Conservation (phyloP, 2,113 vertebrate species). For the Ahaetulla prasina region DNA sequence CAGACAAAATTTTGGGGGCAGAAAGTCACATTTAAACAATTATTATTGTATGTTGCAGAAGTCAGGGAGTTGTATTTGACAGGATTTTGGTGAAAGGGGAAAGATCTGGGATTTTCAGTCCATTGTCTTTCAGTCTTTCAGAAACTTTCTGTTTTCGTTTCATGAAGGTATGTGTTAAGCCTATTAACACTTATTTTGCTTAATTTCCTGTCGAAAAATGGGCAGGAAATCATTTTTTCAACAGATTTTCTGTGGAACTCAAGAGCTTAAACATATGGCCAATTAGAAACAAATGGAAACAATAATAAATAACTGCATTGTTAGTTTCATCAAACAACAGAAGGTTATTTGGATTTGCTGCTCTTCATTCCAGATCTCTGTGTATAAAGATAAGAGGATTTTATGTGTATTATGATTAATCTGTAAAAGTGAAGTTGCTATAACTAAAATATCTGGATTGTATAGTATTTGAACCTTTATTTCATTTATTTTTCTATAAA, state of each 20-base stretch:
- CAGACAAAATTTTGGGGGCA: background rate
- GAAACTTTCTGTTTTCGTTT: background rate
- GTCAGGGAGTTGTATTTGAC: background rate
- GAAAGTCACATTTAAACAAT: background rate
- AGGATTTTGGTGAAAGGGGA: background rate
- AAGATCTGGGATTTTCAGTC: background rate
- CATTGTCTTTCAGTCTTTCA: background rate
- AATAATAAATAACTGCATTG: background rate
- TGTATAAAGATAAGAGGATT: conserved; percentile 35
- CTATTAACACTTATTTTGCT: background rate
- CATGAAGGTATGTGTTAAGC: background rate
- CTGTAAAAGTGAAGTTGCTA: conserved; percentile 34
- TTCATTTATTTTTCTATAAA: conserved; percentile 35
- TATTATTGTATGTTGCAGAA: background rate
- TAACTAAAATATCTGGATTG: conserved; percentile 21
- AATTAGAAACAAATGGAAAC: background rate
- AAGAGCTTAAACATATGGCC: background rate
- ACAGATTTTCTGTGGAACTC: background rate
- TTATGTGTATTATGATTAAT: conserved; percentile 28
- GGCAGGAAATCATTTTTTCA: background rate
- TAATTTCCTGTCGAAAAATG: background rate
- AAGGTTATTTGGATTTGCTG: background rate
- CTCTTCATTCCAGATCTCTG: background rate
- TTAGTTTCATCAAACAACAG: conserved; percentile 18
- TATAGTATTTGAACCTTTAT: background rate